phyloP scores from a whole-genome alignment of 2,888 invertebrate genomes.

The Ecdyonurus torrentis region DNA sequence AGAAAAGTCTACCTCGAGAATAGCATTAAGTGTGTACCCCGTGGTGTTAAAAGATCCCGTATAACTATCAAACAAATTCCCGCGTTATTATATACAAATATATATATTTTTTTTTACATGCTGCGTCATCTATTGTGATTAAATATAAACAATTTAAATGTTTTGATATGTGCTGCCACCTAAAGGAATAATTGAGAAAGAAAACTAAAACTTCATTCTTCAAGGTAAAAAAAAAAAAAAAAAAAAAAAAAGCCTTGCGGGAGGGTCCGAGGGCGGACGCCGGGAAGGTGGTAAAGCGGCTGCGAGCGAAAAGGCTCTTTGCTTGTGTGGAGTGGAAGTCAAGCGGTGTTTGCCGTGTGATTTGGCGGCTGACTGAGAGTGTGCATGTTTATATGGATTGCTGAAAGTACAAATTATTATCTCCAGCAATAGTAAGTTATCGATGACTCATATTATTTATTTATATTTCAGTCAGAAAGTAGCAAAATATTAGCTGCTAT shows the following conservation, averaged over 20 bases:
- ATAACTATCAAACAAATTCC: too few relatives aligned
- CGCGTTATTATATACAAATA: too few relatives aligned
- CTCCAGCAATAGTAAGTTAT: not conserved
- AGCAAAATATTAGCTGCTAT: too few relatives aligned
- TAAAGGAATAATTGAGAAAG: too few relatives aligned
- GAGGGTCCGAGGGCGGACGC: not conserved
- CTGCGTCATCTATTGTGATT: too few relatives aligned
- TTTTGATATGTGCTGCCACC: not conserved
- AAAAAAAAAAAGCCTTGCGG: not conserved
- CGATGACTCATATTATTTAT: not conserved
- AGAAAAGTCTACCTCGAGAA: too few relatives aligned
- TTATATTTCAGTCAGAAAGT: not conserved
- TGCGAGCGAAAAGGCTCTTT: not conserved
- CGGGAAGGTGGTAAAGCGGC: not conserved
- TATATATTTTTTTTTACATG: too few relatives aligned
- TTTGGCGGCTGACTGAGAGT: not conserved
- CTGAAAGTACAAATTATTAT: not conserved
- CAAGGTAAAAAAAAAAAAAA: not conserved
- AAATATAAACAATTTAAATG: too few relatives aligned
- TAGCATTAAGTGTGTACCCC: too few relatives aligned
- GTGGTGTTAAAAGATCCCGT: too few relatives aligned
- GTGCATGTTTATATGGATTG: not conserved
- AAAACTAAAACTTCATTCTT: not conserved
- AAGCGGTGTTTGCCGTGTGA: not conserved
- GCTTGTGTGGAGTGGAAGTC: not conserved